These are phyloP conservation scores for Macquaria australasica DNA, from an alignment of 2,113 vertebrate genomes.

Conservation along the genomic window DNA sequence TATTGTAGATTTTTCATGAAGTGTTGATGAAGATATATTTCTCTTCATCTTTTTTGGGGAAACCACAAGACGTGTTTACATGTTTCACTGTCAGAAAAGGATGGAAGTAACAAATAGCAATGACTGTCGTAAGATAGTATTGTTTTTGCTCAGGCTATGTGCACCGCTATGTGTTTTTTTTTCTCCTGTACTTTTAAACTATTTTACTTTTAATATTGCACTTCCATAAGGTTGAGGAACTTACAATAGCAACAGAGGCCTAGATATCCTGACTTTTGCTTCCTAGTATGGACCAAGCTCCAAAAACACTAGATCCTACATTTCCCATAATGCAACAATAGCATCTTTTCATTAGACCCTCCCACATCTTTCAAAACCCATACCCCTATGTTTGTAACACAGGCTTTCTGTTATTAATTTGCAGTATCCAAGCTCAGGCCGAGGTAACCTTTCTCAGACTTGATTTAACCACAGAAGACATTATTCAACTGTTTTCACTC, in stretches of 20 bases:
- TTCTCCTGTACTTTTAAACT: neutral
- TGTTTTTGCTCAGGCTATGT: neutral
- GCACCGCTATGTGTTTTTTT: too few species aligned
- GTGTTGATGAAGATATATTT: neutral
- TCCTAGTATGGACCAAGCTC: neutral
- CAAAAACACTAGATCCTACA: neutral
- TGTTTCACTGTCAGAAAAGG: conserved; percentile 9
- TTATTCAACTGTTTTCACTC: neutral
- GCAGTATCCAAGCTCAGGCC: neutral
- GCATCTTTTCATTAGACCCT: neutral
- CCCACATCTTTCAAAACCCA: neutral
- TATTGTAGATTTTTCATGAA: conserved; percentile 10
- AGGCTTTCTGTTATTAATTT: neutral
- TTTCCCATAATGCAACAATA: conserved; percentile 4
- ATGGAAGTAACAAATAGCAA: conserved; percentile 21
- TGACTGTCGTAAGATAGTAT: neutral
- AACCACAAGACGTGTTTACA: conserved; percentile 18
- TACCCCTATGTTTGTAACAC: neutral
- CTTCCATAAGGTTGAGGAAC: neutral
- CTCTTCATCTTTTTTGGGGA: conserved; percentile 8
- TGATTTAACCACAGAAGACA: neutral
- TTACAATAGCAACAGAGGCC: neutral
- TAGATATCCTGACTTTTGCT: neutral
- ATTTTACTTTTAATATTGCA: neutral
- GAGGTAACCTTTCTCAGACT: neutral